Percentiles rank a stretch among this genome's conserved stretches.
Conservation (phyloP, 2,797 vertebrate genomes). For the Micropoecilia bifurca region DNA sequence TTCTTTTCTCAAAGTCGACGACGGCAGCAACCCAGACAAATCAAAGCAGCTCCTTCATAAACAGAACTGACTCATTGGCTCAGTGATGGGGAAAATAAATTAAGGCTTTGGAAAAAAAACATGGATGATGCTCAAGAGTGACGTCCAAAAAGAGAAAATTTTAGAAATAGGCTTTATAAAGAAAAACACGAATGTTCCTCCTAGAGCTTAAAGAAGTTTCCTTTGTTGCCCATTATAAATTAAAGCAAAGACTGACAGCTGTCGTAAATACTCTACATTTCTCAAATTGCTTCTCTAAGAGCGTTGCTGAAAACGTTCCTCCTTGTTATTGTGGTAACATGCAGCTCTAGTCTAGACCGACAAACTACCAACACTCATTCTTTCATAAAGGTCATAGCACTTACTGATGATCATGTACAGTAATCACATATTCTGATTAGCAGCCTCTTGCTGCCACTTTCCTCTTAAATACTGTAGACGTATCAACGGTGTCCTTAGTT, state of each 20-base stretch:
- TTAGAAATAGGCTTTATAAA: no score
- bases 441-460: not conserved
- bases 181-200: not conserved
- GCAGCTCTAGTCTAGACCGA: not conserved
- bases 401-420: not conserved
- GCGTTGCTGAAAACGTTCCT: not conserved
- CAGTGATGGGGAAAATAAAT: not conserved
- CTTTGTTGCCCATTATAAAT: not conserved
- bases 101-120: no score
- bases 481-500: not conserved
- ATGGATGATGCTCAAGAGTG: no score
- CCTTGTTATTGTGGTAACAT: not conserved
- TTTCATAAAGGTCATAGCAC: not conserved
- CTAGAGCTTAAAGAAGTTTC: not conserved
- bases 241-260: not conserved
- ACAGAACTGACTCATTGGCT: not conserved
- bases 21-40: not conserved
- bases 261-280: not conserved
- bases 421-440: not conserved
- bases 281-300: not conserved
- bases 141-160: no score
- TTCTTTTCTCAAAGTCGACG: not conserved
- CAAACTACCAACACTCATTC: not conserved
- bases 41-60: not conserved
- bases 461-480: not conserved